Evolutionary conservation across 2,797 vertebrate genomes (phyloP).

Genomic region (Orientallactaga sibirica): DNA sequence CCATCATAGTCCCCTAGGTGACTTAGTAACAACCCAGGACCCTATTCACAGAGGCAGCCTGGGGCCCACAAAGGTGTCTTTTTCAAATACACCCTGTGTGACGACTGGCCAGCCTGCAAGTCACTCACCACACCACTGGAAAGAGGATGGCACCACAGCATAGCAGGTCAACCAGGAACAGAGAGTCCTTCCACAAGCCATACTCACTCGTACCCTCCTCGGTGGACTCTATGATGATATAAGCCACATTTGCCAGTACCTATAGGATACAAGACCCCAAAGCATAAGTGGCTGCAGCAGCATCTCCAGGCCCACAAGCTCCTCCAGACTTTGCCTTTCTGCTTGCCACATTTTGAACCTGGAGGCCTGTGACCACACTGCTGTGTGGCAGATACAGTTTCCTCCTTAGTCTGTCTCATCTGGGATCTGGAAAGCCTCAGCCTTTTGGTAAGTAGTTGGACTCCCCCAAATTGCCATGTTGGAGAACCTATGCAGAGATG

Average conservation of each 20-base stretch:
- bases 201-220: constrained; percentile 93
- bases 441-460: not conserved
- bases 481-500: not conserved
- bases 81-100: rapidly evolving
- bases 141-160: constrained; percentile 95
- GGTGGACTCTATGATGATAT: constrained; percentile 94
- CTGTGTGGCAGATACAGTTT: not conserved
- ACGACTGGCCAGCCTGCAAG: rapidly evolving
- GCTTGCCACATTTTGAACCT: not conserved
- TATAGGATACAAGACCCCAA: constrained; percentile 59
- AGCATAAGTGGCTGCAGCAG: not conserved
- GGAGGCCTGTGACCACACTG: not conserved
- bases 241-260: constrained; percentile 93
- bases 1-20: not conserved
- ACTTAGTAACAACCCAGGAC: not conserved
- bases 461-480: not conserved
- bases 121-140: constrained; percentile 92
- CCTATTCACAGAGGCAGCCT: not conserved
- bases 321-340: not conserved
- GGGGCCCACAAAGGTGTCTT: not conserved
- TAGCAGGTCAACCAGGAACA: constrained; percentile 93
- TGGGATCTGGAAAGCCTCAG: not conserved
- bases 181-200: constrained; percentile 92
- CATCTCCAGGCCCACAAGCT: not conserved
- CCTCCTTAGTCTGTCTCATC: not conserved